Conservation (phyloP, 2,113 vertebrate genomes). For the Sclerurus mexicanus region DNA sequence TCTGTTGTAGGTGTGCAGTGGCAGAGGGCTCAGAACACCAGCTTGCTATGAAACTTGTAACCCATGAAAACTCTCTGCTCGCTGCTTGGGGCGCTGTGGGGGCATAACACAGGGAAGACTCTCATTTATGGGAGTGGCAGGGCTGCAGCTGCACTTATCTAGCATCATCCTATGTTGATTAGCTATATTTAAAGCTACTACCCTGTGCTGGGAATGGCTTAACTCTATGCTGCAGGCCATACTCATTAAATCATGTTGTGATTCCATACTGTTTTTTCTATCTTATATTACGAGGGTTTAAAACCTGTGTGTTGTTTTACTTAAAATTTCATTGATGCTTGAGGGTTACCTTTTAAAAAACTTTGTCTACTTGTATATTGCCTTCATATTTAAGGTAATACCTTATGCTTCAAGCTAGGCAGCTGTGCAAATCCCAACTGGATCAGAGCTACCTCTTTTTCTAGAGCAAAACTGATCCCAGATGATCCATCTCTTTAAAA, state of each 20-base stretch:
- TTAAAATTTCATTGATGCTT: not conserved
- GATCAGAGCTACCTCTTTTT: not conserved
- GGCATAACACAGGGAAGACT: not conserved
- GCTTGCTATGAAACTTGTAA: not conserved
- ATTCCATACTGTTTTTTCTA: not conserved
- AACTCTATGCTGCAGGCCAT: not conserved
- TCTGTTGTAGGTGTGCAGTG: not conserved
- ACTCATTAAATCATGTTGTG: not conserved
- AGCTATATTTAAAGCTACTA: not conserved
- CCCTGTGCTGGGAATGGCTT: not conserved
- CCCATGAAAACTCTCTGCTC: not conserved
- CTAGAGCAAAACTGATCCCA: not conserved
- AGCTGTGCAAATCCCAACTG: not conserved
- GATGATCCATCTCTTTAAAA: conserved; percentile 19
- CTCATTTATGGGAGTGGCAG: not conserved
- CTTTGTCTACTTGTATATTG: not conserved
- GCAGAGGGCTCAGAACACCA: not conserved
- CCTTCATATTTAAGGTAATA: not conserved
- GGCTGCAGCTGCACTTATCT: not conserved
- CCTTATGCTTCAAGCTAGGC: not conserved
- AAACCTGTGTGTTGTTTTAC: not conserved
- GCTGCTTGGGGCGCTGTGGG: not conserved
- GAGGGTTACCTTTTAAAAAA: not conserved
- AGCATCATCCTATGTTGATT: not conserved
- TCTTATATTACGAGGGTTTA: not conserved